phyloP scores from a whole-genome alignment of 2,797 vertebrate species.

The Hydrophis major region DNA sequence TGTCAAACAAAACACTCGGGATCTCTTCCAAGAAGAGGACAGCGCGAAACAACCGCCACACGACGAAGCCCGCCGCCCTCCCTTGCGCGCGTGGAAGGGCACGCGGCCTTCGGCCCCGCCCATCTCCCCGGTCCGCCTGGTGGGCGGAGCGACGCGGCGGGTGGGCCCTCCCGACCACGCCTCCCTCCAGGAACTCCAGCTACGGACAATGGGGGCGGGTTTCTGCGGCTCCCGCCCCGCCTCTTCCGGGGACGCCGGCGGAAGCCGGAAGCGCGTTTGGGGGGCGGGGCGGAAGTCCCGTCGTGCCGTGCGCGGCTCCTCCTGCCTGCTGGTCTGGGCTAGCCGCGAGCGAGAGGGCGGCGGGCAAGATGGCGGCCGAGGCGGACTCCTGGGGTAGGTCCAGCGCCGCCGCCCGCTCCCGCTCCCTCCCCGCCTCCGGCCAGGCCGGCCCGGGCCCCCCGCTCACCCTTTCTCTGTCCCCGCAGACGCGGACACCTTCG shows the following conservation, averaged over 20 bases:
- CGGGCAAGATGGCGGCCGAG: conserved; percentile 77
- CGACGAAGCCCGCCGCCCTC: too few species aligned
- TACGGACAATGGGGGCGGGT: not conserved
- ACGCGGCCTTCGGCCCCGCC: not conserved
- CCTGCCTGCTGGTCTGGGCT: conserved; percentile 9
- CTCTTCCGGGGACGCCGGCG: not conserved
- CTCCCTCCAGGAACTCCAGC: not conserved
- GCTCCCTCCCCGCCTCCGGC: not conserved
- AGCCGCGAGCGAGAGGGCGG: conserved; percentile 52
- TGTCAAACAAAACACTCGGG: not conserved
- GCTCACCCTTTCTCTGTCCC: conserved; percentile 40
- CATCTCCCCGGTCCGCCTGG: fast-evolving
- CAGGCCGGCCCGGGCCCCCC: too few species aligned
- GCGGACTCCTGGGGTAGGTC: conserved; percentile 82
- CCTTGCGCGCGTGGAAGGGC: too few species aligned
- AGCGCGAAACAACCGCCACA: too few species aligned
- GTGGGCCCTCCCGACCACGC: not conserved
- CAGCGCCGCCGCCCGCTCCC: conserved; percentile 37
- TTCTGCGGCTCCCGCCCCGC: too few species aligned
- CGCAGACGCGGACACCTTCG: conserved; percentile 87
- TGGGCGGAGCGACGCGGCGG: not conserved
- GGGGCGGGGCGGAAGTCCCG: conserved; percentile 23
- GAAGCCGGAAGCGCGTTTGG: not conserved
- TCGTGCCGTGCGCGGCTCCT: conserved; percentile 48
- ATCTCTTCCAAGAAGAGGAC: fast-evolving